phyloP scores from a whole-genome alignment of 2,797 vertebrate genomes.

The Helostoma temminkii region DNA sequence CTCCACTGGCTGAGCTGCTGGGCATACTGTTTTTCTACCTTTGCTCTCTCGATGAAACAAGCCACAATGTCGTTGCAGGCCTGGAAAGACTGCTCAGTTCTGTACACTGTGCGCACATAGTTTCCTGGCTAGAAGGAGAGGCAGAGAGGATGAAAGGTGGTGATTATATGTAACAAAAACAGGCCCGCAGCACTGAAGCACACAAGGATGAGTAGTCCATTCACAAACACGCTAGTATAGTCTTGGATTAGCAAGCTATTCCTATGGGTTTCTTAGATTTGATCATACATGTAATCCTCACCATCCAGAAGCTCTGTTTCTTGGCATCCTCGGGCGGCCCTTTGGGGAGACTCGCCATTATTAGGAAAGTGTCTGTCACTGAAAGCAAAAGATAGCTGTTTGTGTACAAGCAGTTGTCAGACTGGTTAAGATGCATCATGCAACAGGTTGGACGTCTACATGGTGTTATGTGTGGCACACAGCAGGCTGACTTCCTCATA shows the following conservation, averaged over 20 bases:
- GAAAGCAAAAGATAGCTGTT: conserved; percentile 46
- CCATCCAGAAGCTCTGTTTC: conserved; percentile 87
- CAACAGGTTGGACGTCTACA: conserved; percentile 53
- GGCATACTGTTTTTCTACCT: conserved; percentile 88
- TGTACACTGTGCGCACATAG: conserved; percentile 81
- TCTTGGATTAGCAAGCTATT: conserved; percentile 2
- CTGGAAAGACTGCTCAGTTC: conserved; percentile 84
- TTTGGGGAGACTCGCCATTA: conserved; percentile 78
- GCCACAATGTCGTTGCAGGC: conserved; percentile 86
- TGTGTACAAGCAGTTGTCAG: conserved; percentile 41
- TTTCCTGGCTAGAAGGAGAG: conserved; percentile 81
- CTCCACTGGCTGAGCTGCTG: conserved; percentile 86
- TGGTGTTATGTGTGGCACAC: conserved; percentile 6
- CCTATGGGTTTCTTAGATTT: background rate
- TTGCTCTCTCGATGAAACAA: conserved; percentile 88
- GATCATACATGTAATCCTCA: conserved; percentile 59
- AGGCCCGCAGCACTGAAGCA: background rate
- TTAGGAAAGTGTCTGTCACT: conserved; percentile 52
- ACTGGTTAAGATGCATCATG: conserved; percentile 57
- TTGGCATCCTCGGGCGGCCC: conserved; percentile 73
- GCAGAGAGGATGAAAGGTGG: conserved; percentile 6
- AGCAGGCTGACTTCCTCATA: conserved; percentile 21
- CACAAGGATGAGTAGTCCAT: background rate
- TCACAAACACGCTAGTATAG: background rate
- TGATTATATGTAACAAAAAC: conserved; percentile 1